Conservation (phyloP, 2,113 vertebrate genomes). For the Sciurus niger region DNA sequence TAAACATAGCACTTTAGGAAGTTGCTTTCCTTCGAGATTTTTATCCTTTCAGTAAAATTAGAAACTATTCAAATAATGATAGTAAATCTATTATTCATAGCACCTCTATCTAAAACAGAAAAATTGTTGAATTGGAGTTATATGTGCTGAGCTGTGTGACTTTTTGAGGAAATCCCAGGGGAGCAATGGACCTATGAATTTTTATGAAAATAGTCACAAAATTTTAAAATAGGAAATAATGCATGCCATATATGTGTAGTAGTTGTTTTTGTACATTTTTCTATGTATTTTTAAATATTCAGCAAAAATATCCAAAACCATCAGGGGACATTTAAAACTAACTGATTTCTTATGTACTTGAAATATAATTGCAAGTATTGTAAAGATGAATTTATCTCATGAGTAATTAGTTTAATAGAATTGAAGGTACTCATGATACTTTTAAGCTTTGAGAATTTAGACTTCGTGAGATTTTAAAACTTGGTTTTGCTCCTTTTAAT, state of each 20-base stretch:
- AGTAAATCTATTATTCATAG: not conserved
- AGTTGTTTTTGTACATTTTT: not conserved
- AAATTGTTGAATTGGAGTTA: not conserved
- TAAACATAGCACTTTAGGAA: not conserved
- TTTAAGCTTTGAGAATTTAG: not conserved
- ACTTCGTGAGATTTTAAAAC: not conserved
- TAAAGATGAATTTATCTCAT: not conserved
- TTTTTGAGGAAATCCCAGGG: not conserved
- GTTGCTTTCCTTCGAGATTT: not conserved
- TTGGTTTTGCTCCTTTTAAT: not conserved
- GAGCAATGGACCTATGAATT: not conserved
- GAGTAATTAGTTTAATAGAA: not conserved
- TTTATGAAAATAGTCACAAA: not conserved
- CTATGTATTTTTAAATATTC: not conserved
- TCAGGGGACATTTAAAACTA: not conserved
- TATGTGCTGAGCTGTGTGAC: not conserved
- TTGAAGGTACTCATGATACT: not conserved
- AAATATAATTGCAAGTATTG: not conserved
- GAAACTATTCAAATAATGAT: not conserved
- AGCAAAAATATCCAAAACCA: not conserved
- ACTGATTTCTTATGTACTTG: not conserved
- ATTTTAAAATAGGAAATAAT: slow-evolving; percentile 12
- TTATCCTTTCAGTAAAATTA: not conserved
- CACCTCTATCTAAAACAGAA: not conserved
- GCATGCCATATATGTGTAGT: not conserved